These are phyloP conservation scores for Heliopora coerulea DNA, from an alignment of 92 coral and sea anemone genomes.

Conservation along the genomic window DNA sequence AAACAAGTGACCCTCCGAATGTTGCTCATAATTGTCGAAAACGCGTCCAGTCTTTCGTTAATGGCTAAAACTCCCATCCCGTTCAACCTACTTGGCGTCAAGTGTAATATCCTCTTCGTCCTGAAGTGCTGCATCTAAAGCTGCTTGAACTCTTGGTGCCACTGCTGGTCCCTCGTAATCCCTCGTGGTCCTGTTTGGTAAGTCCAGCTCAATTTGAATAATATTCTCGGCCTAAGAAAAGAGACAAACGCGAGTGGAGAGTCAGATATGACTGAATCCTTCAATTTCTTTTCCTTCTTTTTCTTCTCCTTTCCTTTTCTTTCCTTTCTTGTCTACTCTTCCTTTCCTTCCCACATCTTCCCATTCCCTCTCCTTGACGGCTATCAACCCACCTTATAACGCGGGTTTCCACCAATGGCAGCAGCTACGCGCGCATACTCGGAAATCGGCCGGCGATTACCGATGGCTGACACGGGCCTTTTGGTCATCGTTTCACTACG, in stretches of 20 bases:
- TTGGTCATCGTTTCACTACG: constrained; percentile 86
- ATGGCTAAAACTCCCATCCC: background rate
- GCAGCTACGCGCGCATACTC: constrained; percentile 96
- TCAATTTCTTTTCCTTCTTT: no score
- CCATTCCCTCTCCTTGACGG: background rate
- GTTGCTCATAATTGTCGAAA: no score
- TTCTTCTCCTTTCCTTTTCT: background rate
- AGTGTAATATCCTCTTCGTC: constrained; percentile 94
- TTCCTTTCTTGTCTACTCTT: background rate
- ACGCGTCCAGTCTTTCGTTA: no score
- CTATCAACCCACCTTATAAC: constrained; percentile 77
- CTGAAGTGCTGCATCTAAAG: constrained; percentile 88
- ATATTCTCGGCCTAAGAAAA: constrained; percentile 84
- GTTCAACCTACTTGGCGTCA: constrained; percentile 88
- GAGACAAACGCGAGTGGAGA: background rate
- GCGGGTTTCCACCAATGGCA: constrained; percentile 96
- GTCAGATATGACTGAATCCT: background rate
- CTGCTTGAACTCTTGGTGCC: constrained; percentile 97
- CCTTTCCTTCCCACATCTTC: background rate
- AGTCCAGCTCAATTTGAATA: constrained; percentile 91
- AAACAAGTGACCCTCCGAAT: no score
- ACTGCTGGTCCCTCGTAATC: constrained; percentile 98
- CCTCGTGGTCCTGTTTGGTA: constrained; percentile 96
- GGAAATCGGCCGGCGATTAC: constrained; percentile 94
- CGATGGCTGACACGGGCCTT: constrained; percentile 96